phyloP scores from a whole-genome alignment of 2,797 vertebrate genomes.

The Rhincodon typus region DNA sequence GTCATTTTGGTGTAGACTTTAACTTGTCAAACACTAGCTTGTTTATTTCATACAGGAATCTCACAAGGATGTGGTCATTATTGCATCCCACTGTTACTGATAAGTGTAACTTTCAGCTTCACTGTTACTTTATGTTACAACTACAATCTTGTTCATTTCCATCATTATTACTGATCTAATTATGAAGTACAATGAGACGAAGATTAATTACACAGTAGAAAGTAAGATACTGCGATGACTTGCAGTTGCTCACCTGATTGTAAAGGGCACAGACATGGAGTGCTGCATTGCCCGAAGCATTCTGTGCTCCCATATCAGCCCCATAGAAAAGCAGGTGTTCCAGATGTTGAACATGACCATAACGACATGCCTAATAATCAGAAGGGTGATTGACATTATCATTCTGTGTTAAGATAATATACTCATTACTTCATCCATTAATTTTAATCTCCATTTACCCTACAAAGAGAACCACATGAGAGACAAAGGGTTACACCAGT shows the following conservation, averaged over 20 bases:
- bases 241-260: constrained; percentile 76
- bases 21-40: no score
- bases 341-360: constrained; percentile 84
- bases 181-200: not conserved
- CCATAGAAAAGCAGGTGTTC: constrained; percentile 92
- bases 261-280: constrained; percentile 94
- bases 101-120: not conserved
- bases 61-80: not conserved
- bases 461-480: no score
- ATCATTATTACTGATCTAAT: not conserved
- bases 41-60: no score
- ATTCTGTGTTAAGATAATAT: not conserved
- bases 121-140: not conserved
- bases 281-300: constrained; percentile 86
- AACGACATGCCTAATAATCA: constrained; percentile 74
- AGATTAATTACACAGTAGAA: not conserved
- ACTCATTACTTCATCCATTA: not conserved
- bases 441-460: not conserved
- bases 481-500: no score
- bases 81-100: not conserved
- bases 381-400: not conserved
- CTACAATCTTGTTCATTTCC: not conserved
- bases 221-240: not conserved
- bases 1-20: not conserved
- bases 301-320: constrained; percentile 84